A percentile compares a stretch with the other conserved stretches of the same genome.
phyloP scores from a whole-genome alignment of 2,797 vertebrate genomes.

The Anguilla marmorata region DNA sequence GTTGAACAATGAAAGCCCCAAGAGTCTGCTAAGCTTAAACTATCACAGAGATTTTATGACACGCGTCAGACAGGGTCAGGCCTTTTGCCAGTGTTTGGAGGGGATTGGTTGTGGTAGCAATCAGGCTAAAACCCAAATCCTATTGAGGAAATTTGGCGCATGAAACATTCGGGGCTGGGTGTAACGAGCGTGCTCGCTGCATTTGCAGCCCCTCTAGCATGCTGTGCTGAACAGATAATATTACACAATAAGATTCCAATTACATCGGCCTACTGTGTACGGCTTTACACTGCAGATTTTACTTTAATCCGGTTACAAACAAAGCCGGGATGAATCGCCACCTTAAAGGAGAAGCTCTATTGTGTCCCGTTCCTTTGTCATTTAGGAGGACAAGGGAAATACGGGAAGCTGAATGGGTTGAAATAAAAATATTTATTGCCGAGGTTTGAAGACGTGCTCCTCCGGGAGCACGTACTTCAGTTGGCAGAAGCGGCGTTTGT shows the following conservation, averaged over 20 bases:
- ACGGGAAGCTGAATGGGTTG: neutral
- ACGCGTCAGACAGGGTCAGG: neutral
- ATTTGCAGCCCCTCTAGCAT: neutral
- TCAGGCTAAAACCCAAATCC: neutral
- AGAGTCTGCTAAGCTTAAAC: neutral
- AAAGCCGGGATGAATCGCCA: neutral
- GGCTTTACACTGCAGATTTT: neutral
- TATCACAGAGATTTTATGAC: neutral
- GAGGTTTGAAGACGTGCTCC: neutral
- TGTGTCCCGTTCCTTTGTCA: neutral
- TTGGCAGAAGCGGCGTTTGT: neutral
- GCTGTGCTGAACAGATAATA: constrained; percentile 5
- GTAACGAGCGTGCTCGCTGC: neutral
- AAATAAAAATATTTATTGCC: neutral
- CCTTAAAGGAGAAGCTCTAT: neutral
- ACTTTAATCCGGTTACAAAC: neutral
- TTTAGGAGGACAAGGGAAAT: neutral
- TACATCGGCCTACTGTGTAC: constrained; percentile 8
- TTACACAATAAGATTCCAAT: constrained; percentile 11
- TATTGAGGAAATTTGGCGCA: constrained; percentile 5
- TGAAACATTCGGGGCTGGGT: neutral
- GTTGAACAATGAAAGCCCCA: constrained; percentile 12
- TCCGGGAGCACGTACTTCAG: neutral
- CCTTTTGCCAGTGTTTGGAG: neutral
- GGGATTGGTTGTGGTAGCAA: neutral